phyloP scores from a whole-genome alignment of 1,140 invertebrate genomes.

The Tyrophagus putrescentiae region DNA sequence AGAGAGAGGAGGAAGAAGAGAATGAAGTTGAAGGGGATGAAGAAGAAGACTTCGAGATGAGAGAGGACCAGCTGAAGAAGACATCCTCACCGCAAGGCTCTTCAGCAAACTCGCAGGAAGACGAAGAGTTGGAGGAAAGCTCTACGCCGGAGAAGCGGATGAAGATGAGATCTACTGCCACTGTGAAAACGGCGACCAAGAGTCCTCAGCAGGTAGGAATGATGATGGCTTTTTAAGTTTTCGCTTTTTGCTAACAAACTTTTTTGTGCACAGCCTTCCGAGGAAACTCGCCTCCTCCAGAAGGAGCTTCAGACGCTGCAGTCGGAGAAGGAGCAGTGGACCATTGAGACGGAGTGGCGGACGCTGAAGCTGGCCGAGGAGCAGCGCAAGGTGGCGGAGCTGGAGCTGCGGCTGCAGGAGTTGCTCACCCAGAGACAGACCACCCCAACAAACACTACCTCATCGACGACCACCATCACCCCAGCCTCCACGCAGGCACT shows the following conservation, averaged over 20 bases:
- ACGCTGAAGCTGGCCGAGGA: conserved; percentile 32
- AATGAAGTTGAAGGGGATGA: no score
- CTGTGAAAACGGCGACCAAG: not conserved
- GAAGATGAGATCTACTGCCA: no score
- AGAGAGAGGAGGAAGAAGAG: not conserved
- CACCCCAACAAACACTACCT: not conserved
- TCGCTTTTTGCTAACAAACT: no score
- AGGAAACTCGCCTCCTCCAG: no score
- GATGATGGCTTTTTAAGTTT: not conserved
- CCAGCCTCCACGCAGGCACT: not conserved
- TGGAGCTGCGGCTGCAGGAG: not conserved
- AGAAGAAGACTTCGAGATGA: not conserved
- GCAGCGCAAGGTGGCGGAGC: not conserved
- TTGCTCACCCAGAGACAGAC: not conserved
- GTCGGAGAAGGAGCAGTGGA: conserved; percentile 38
- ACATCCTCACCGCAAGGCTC: no score
- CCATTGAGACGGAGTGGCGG: conserved; percentile 37
- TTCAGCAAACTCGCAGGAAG: no score
- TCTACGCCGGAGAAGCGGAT: no score
- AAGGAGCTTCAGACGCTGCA: no score
- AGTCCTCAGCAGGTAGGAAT: not conserved
- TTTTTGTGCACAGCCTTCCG: no score
- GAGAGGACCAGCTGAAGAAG: not conserved
- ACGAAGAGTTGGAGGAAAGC: no score
- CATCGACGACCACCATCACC: not conserved